Percentiles rank a stretch among this genome's conserved stretches.
Conservation (phyloP, 2,797 vertebrate genomes). For the Gallinago stenura region DNA sequence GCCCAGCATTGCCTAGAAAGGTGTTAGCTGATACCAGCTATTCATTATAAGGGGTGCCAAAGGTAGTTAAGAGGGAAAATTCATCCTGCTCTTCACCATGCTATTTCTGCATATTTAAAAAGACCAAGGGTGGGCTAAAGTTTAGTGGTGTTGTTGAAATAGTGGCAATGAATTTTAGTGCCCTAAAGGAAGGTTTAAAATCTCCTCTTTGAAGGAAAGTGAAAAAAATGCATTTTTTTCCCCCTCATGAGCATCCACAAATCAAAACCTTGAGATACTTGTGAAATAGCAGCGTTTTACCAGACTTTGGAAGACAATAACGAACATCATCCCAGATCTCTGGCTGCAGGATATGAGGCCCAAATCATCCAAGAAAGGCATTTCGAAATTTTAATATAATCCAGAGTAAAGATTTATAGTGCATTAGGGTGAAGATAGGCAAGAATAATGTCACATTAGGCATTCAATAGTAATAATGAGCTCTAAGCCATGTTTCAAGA, state of each 20-base stretch:
- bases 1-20: neutral
- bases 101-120: neutral
- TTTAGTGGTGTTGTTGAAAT: fast-evolving
- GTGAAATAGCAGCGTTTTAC: constrained; percentile 48
- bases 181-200: neutral
- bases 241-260: constrained; percentile 1
- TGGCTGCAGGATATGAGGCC: constrained; percentile 38
- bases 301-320: constrained; percentile 63
- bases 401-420: constrained; percentile 72
- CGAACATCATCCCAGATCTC: constrained; percentile 46
- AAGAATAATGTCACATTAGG: constrained; percentile 70
- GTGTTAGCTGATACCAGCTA: neutral
- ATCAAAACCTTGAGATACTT: constrained; percentile 45
- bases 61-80: neutral
- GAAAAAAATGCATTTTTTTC: neutral
- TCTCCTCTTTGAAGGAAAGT: neutral
- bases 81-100: neutral
- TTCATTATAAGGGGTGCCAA: neutral
- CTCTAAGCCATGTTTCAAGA: constrained; percentile 3
- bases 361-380: constrained; percentile 70
- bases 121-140: neutral
- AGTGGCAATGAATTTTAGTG: neutral
- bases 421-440: constrained; percentile 56
- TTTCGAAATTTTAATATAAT: constrained; percentile 73
- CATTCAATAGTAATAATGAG: constrained; percentile 30